A percentile compares a stretch with the other conserved stretches of the same genome.
These are phyloP conservation scores for Drosophila asahinai DNA, from an alignment of 1,140 invertebrate genomes.

Conservation along the genomic window DNA sequence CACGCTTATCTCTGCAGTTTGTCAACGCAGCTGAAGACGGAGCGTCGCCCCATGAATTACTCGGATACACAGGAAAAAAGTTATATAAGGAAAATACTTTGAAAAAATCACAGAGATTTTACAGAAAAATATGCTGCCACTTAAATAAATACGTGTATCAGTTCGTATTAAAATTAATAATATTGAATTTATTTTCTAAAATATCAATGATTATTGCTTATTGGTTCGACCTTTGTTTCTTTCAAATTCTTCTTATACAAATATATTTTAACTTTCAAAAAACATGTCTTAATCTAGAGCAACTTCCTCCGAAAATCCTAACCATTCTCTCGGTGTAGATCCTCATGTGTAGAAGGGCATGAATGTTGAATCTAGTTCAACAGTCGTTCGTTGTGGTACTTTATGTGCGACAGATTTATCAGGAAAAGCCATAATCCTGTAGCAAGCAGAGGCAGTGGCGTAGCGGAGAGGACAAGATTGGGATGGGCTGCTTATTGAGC, in stretches of 20 bases:
- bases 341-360: constrained; percentile 24
- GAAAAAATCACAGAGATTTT: neutral
- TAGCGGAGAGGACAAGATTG: neutral
- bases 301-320: neutral
- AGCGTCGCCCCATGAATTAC: constrained; percentile 57
- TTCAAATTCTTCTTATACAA: neutral
- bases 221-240: neutral
- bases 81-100: too few species aligned
- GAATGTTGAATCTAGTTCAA: constrained; percentile 55
- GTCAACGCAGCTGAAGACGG: constrained; percentile 50
- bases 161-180: too few species aligned
- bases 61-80: constrained; percentile 25
- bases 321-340: neutral
- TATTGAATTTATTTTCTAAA: too few species aligned
- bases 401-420: constrained; percentile 64
- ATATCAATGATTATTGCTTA: too few species aligned
- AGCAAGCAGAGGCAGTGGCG: constrained; percentile 6
- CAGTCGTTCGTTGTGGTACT: constrained; percentile 49
- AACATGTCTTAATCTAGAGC: too few species aligned
- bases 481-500: constrained; percentile 19
- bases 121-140: too few species aligned
- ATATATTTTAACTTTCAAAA: neutral
- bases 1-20: constrained; percentile 58
- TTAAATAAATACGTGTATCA: too few species aligned
- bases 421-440: constrained; percentile 53